These are phyloP conservation scores for Macrotrachela quadricornifera DNA, from an alignment of 1,140 invertebrate genomes.

Conservation along the genomic window DNA sequence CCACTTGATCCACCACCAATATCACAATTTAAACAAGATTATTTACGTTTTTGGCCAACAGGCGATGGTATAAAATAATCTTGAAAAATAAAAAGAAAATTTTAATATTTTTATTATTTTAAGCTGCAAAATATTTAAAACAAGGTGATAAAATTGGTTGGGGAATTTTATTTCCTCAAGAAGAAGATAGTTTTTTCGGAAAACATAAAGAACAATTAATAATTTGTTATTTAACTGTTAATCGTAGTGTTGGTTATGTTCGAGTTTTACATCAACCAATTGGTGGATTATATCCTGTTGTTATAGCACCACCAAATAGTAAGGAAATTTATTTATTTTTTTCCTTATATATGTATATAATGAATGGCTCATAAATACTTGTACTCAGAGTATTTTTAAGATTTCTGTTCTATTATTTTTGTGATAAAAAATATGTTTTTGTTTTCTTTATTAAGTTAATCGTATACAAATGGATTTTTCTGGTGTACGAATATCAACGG, in stretches of 20 bases:
- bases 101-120: too few relatives aligned
- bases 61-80: too few relatives aligned
- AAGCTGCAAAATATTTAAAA: background rate
- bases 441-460: background rate
- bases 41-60: conserved; percentile 19
- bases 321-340: background rate
- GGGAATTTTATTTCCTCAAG: conserved; percentile 17
- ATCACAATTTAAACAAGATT: conserved; percentile 21
- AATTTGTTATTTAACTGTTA: conserved; percentile 22
- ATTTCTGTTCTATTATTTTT: too few relatives aligned
- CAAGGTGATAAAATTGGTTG: conserved; percentile 17
- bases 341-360: too few relatives aligned
- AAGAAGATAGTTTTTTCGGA: background rate
- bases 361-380: too few relatives aligned
- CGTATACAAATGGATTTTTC: conserved; percentile 8
- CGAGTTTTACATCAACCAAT: conserved; percentile 20
- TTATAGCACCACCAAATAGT: conserved; percentile 18
- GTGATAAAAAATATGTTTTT: too few relatives aligned
- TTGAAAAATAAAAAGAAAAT: conserved; percentile 5
- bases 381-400: too few relatives aligned
- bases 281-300: conserved; percentile 21
- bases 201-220: conserved; percentile 18
- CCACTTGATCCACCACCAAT: conserved; percentile 16
- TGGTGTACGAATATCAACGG: background rate
- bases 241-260: conserved; percentile 17